These are phyloP conservation scores for Aspidiotus destructor DNA, from an alignment of 2,888 invertebrate species.

Conservation along the genomic window DNA sequence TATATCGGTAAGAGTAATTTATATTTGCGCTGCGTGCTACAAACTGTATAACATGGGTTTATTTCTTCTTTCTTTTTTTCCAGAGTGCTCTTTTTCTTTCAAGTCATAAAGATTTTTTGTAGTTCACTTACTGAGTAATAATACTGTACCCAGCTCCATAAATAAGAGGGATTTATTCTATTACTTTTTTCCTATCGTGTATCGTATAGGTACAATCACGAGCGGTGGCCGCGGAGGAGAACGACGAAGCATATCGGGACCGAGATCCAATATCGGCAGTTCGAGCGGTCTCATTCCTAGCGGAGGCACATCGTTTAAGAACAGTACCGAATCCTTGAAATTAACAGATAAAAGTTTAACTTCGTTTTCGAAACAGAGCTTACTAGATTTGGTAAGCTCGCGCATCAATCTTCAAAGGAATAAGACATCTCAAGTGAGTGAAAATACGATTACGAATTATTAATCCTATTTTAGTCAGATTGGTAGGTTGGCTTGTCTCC, in stretches of 20 bases:
- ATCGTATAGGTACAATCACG: constrained; percentile 34
- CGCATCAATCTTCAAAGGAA: constrained; percentile 52
- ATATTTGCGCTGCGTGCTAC: too few relatives aligned
- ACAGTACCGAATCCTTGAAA: constrained; percentile 46
- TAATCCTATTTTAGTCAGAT: too few relatives aligned
- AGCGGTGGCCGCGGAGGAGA: constrained; percentile 47
- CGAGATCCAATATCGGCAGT: constrained; percentile 46
- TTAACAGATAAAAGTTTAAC: constrained; percentile 43
- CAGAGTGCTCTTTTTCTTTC: too few relatives aligned
- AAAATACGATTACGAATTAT: neutral
- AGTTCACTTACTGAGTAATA: too few relatives aligned
- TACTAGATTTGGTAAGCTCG: constrained; percentile 64
- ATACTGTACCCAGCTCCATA: too few relatives aligned
- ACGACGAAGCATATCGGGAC: constrained; percentile 48
- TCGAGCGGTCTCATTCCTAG: constrained; percentile 40
- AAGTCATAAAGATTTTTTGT: too few relatives aligned
- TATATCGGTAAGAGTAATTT: too few relatives aligned
- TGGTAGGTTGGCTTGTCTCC: too few relatives aligned
- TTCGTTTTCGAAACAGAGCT: constrained; percentile 53
- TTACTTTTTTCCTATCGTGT: too few relatives aligned
- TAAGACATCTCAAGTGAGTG: constrained; percentile 35
- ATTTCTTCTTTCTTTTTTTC: too few relatives aligned
- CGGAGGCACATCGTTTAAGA: constrained; percentile 40
- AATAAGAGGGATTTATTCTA: too few relatives aligned
- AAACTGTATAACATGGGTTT: too few relatives aligned